Evolutionary conservation across 2,797 vertebrate genomes (phyloP), one percentile per base, ranked within the genome.

Genomic region (Parauchenoglanis punctatus): DNA sequence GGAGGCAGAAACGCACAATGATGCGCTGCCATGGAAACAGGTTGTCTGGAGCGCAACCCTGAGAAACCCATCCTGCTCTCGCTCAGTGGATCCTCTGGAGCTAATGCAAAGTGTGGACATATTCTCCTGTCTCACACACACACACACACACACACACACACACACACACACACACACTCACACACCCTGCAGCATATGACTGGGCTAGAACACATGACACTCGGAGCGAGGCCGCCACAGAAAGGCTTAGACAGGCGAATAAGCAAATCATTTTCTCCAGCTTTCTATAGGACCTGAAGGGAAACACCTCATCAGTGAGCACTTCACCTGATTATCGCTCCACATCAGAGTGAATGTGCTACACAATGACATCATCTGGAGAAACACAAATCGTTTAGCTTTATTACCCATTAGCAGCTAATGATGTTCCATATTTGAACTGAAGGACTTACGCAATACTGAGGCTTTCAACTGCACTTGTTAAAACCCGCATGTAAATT

Each of bases 1-100:
- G 86, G 82, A 87, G 81, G 72, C 59, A 78, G 82, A 83, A 78
- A 63, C 54, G 83, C 81, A 84, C 86, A 84, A 84, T 68, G 82
- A 87, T 78, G 72, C 52, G 72, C 63, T 87, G 59, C 86, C 82
- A 87, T 77, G 86, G 86, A 84, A 87, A 87, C 86, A 70, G 52
- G 81, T 67, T 80, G 86, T 84, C 81, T 84, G 81, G 81, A 84
- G 73, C 59, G 28, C 81, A 84, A 77, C 86, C 81, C 81, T 2
- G 61, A 87, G 49, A 84, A 87, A 83, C 40, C 81, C 81, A 65
- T 85, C 84, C 84, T 78, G 84, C 75, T 85, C 86, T 52, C 67
- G 11, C 78, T 59, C 76, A 56, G 65, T 75, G 56, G 52, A 61
- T 75, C 56, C 31, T 75, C 67, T 75, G 35, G 18, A 59, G 80